These are phyloP conservation scores for Smittia aterrima DNA, from an alignment of 2,888 invertebrate species.

Conservation along the genomic window DNA sequence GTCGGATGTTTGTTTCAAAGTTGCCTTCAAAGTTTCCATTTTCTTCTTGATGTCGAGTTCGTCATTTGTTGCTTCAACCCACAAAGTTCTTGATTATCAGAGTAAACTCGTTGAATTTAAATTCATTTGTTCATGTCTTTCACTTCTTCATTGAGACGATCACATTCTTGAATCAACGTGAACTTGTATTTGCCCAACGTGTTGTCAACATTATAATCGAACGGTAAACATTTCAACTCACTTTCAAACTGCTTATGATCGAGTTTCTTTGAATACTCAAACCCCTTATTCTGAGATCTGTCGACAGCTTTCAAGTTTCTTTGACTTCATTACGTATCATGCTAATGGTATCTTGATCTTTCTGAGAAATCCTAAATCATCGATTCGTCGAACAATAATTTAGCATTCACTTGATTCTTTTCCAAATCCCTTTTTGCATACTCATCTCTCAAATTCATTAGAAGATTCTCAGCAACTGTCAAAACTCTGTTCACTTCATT, in stretches of 20 bases:
- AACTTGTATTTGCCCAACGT: neutral
- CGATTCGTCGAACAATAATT: neutral
- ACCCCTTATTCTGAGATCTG: too few relatives aligned
- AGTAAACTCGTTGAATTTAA: slow-evolving; percentile 14
- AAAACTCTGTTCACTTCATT: neutral
- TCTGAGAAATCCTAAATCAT: slow-evolving; percentile 13
- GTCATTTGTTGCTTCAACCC: slow-evolving; percentile 19
- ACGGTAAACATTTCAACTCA: too few relatives aligned
- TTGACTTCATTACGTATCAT: neutral
- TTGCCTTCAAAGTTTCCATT: neutral
- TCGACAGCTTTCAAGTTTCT: neutral
- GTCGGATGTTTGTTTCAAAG: slow-evolving; percentile 1
- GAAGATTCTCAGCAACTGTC: slow-evolving; percentile 9
- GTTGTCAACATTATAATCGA: too few relatives aligned
- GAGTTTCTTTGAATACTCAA: neutral
- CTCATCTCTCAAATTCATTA: neutral
- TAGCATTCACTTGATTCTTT: neutral
- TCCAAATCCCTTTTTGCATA: neutral
- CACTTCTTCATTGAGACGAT: slow-evolving; percentile 9
- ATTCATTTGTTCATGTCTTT: neutral
- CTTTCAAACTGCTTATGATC: neutral
- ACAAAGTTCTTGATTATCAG: neutral
- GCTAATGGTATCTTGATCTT: neutral
- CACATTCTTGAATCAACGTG: slow-evolving; percentile 3
- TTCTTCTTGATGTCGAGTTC: neutral